Conservation (phyloP, 2,113 vertebrate species). For the Festucalex cinctus region DNA sequence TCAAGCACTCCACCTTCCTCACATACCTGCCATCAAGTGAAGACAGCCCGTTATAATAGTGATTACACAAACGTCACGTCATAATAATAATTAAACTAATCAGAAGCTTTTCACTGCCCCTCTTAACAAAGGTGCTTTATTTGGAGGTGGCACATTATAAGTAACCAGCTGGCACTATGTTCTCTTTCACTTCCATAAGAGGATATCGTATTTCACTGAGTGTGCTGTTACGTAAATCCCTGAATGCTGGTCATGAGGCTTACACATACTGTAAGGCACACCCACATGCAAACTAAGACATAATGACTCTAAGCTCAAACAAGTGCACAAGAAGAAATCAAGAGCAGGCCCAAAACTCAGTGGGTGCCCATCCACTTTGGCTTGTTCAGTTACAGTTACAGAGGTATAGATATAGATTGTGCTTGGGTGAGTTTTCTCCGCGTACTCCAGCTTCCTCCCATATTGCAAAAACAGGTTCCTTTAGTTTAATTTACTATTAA, state of each 20-base stretch:
- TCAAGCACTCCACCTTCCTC: constrained; percentile 56
- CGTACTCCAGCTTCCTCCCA: too few species aligned
- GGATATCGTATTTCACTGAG: constrained; percentile 46
- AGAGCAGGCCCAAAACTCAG: too few species aligned
- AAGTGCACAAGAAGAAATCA: neutral
- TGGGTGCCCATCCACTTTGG: too few species aligned
- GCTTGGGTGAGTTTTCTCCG: too few species aligned
- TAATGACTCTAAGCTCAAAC: neutral
- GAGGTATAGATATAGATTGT: too few species aligned
- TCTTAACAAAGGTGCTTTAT: neutral
- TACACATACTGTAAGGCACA: constrained; percentile 12
- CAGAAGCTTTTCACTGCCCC: neutral
- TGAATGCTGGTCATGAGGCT: constrained; percentile 38
- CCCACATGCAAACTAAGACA: constrained; percentile 1
- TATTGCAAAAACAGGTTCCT: too few species aligned
- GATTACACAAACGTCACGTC: neutral
- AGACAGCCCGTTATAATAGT: constrained; percentile 10
- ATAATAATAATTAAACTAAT: neutral
- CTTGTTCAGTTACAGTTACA: too few species aligned
- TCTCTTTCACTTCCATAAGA: constrained; percentile 35
- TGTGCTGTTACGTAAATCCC: constrained; percentile 28
- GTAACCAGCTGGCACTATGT: constrained; percentile 14
- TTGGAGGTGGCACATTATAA: constrained; percentile 21
- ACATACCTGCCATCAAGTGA: constrained; percentile 56
- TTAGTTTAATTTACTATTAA: too few species aligned